Conservation (phyloP, 2,888 invertebrate genomes). For the Parnassius apollo region DNA sequence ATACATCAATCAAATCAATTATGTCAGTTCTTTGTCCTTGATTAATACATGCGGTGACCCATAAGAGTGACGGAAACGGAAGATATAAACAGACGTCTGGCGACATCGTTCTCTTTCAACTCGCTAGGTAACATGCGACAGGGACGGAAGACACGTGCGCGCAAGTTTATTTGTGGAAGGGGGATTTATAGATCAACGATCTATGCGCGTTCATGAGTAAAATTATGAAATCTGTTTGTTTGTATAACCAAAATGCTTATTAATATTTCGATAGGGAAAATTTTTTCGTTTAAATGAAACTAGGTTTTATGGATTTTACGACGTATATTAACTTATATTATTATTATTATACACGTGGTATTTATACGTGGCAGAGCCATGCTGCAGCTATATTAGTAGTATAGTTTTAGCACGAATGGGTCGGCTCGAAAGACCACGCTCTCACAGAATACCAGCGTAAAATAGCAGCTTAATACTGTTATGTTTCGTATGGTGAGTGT, state of each 20-base stretch:
- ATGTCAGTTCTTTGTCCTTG: conserved; percentile 14
- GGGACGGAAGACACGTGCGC: conserved; percentile 19
- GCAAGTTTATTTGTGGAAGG: conserved; percentile 14
- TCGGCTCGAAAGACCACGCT: too few relatives aligned
- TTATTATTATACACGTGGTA: too few relatives aligned
- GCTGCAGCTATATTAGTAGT: too few relatives aligned
- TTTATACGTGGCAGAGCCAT: too few relatives aligned
- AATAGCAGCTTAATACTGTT: too few relatives aligned
- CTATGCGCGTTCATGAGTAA: conserved; percentile 2
- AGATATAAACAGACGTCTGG: conserved; percentile 11
- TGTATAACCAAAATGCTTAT: background rate
- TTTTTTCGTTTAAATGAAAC: too few relatives aligned
- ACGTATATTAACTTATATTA: too few relatives aligned
- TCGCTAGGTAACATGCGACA: background rate
- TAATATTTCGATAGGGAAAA: too few relatives aligned
- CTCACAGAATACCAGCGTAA: too few relatives aligned
- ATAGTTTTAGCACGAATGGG: too few relatives aligned
- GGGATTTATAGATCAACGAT: conserved; percentile 19
- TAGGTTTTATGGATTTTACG: too few relatives aligned
- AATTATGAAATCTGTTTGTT: background rate
- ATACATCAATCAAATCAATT: background rate
- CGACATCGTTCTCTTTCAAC: background rate
- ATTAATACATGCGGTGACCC: background rate
- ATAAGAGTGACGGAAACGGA: conserved; percentile 15
- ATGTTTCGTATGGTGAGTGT: too few relatives aligned